phyloP scores from a whole-genome alignment of 2,113 vertebrate genomes.

The Pelecanoides urinatrix region DNA sequence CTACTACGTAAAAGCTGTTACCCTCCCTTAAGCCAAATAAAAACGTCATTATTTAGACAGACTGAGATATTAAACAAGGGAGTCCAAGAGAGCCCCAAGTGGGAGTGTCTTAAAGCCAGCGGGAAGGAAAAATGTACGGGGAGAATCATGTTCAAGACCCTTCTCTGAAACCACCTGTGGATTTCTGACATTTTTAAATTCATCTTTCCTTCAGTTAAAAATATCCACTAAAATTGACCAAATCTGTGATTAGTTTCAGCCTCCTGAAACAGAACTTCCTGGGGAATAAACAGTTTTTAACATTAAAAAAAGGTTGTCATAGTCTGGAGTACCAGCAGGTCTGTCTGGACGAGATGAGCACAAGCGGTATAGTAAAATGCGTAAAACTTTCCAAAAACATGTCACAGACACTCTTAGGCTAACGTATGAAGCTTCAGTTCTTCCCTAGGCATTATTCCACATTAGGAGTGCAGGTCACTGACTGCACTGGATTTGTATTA shows the following conservation, averaged over 20 bases:
- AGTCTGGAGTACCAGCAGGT: not conserved
- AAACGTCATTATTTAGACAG: not conserved
- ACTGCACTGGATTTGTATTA: not conserved
- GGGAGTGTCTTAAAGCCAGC: not conserved
- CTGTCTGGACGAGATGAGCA: not conserved
- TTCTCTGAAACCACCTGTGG: not conserved
- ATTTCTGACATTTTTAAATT: not conserved
- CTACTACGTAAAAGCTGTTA: not conserved
- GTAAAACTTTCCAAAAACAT: not conserved
- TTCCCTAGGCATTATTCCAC: not conserved
- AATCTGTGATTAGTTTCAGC: not conserved
- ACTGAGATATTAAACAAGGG: not conserved
- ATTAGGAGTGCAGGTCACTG: not conserved
- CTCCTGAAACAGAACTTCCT: not conserved
- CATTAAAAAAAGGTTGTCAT: not conserved
- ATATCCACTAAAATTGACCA: not conserved
- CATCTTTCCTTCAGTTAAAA: not conserved
- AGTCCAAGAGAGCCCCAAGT: not conserved
- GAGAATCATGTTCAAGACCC: not conserved
- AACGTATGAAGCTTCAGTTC: accelerated
- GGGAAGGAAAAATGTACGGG: not conserved
- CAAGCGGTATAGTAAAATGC: accelerated
- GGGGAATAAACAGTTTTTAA: not conserved
- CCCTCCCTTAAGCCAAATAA: not conserved
- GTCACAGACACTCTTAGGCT: not conserved